phyloP scores from a whole-genome alignment of 2,888 invertebrate species.

The Leptinotarsa haldemani region DNA sequence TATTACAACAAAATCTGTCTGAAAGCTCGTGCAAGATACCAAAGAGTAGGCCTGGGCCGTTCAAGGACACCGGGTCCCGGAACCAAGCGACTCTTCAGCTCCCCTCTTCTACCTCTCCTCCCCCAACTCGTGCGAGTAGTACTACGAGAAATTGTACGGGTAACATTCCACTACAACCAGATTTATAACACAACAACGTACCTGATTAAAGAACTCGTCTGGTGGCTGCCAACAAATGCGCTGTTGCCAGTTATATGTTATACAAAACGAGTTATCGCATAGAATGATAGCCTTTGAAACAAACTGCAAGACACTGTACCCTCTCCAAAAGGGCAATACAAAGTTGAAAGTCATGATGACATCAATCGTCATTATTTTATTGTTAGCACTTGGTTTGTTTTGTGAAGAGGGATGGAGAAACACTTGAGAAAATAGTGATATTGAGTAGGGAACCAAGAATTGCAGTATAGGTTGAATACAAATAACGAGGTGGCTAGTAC shows the following conservation, averaged over 20 bases:
- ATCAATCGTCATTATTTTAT: too few relatives aligned
- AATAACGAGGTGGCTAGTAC: too few relatives aligned
- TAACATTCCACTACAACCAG: constrained; percentile 47
- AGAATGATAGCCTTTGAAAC: not conserved
- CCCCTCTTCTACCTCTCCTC: constrained; percentile 39
- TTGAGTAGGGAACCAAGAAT: too few relatives aligned
- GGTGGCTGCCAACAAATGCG: constrained; percentile 31
- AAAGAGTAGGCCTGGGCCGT: constrained; percentile 60
- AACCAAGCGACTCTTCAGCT: constrained; percentile 42
- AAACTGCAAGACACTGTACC: too few relatives aligned
- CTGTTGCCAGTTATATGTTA: constrained; percentile 13
- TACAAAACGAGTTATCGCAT: not conserved
- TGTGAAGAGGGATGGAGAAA: too few relatives aligned
- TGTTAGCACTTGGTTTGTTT: too few relatives aligned
- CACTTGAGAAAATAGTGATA: too few relatives aligned
- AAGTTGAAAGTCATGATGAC: too few relatives aligned
- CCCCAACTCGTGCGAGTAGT: constrained; percentile 45
- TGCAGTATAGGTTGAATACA: too few relatives aligned
- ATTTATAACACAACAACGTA: constrained; percentile 39
- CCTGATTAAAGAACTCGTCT: constrained; percentile 49
- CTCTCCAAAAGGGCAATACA: too few relatives aligned
- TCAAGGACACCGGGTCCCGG: constrained; percentile 62
- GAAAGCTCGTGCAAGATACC: constrained; percentile 24
- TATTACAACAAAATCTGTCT: constrained; percentile 35
- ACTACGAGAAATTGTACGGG: constrained; percentile 47